These are phyloP conservation scores for Dicyrtoma fusca DNA, from an alignment of 2,888 invertebrate species.

Conservation along the genomic window DNA sequence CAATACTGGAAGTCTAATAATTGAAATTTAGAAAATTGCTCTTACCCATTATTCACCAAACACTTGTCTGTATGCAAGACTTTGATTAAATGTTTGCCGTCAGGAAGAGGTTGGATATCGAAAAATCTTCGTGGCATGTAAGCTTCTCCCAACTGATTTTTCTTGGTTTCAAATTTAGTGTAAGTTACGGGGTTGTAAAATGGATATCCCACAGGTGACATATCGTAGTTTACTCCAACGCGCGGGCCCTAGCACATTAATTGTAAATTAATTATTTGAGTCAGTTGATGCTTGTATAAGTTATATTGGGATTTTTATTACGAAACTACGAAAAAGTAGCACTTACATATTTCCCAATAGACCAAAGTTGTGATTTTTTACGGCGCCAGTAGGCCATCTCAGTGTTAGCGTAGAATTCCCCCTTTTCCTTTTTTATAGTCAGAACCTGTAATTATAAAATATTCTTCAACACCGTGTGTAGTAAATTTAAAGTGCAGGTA, in stretches of 20 bases:
- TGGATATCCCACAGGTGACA: constrained; percentile 26
- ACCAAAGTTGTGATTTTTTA: constrained; percentile 36
- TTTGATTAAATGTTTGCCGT: constrained; percentile 34
- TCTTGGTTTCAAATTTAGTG: constrained; percentile 37
- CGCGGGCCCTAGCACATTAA: constrained; percentile 32
- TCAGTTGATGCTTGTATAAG: no score
- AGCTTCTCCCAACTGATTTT: constrained; percentile 29
- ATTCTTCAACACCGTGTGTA: no score
- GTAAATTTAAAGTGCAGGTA: no score
- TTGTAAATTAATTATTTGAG: no score
- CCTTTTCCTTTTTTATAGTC: constrained; percentile 29
- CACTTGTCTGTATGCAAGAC: constrained; percentile 41
- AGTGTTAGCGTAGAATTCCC: constrained; percentile 37
- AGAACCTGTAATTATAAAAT: constrained; percentile 30
- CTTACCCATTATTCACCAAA: constrained; percentile 41
- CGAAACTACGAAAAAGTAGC: no score
- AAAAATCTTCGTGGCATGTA: constrained; percentile 41
- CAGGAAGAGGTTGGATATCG: constrained; percentile 37
- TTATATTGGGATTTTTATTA: no score
- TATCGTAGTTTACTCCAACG: constrained; percentile 39
- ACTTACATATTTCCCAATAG: constrained; percentile 38
- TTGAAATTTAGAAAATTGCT: neutral
- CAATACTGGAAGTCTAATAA: neutral
- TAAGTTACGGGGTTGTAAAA: constrained; percentile 41
- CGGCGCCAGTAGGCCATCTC: constrained; percentile 36